Evolutionary conservation across 1,140 invertebrate species (phyloP).

Genomic region (Triops longicaudatus): DNA sequence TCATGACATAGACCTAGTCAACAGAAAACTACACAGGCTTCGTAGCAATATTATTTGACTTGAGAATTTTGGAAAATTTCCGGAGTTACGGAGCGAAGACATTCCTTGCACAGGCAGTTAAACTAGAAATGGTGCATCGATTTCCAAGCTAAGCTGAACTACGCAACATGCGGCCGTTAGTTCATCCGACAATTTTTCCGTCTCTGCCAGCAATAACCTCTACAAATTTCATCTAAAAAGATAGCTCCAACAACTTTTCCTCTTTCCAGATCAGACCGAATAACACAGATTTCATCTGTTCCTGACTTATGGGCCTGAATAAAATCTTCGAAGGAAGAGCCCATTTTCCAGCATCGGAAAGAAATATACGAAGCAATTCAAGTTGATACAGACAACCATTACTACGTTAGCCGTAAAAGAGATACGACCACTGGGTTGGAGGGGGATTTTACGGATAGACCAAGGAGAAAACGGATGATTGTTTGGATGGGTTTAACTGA

Average conservation of each 20-base stretch:
- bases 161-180: background rate
- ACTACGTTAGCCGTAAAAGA: background rate
- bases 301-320: background rate
- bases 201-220: background rate
- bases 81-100: no score
- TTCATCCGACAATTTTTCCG: background rate
- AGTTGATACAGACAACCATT: no score
- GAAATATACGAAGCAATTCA: background rate
- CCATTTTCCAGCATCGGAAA: background rate
- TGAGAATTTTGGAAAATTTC: no score
- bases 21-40: no score
- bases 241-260: no score
- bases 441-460: background rate
- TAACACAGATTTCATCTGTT: no score
- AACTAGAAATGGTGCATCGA: no score
- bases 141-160: background rate
- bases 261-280: no score
- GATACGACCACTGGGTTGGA: background rate
- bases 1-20: no score
- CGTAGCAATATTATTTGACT: no score
- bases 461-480: background rate
- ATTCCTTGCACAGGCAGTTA: no score
- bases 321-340: background rate
- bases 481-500: slow-evolving; percentile 3
- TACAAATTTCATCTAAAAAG: background rate